Percentiles rank a stretch among this genome's conserved stretches.
Evolutionary conservation across 2,888 invertebrate species (phyloP).

Genomic region (Hirtodrosophila confusa): DNA sequence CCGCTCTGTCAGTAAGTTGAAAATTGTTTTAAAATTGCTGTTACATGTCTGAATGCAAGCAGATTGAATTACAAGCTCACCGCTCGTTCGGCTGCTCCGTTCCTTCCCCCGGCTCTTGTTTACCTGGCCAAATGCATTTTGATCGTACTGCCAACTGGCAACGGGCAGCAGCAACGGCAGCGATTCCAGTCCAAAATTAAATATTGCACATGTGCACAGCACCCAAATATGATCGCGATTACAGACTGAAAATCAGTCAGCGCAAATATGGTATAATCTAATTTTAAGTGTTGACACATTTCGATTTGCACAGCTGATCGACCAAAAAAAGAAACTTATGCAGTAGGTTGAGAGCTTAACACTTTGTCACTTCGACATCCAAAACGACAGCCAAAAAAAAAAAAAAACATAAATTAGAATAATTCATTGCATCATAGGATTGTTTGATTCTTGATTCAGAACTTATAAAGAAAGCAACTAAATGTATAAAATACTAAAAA

Average conservation of each 20-base stretch:
- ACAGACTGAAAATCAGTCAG: constrained; percentile 68
- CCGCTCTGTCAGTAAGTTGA: constrained; percentile 83
- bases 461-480: too few species aligned
- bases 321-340: constrained; percentile 3
- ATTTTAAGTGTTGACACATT: constrained; percentile 81
- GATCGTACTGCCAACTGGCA: constrained; percentile 42
- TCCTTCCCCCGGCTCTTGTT: constrained; percentile 2
- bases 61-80: constrained; percentile 82
- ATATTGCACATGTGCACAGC: constrained; percentile 59
- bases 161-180: constrained; percentile 35
- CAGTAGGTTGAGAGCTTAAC: neutral
- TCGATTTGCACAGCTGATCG: constrained; percentile 53
- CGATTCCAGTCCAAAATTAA: constrained; percentile 62
- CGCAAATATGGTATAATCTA: constrained; percentile 81
- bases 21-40: constrained; percentile 84
- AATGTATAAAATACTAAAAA: too few species aligned
- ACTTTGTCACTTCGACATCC: neutral
- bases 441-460: too few species aligned
- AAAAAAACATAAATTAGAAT: too few species aligned
- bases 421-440: too few species aligned
- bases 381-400: too few species aligned
- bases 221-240: constrained; percentile 54
- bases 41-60: constrained; percentile 83
- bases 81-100: constrained; percentile 29
- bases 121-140: constrained; percentile 55